Conservation (phyloP, 2,797 vertebrate species). For the Chelon auratus region DNA sequence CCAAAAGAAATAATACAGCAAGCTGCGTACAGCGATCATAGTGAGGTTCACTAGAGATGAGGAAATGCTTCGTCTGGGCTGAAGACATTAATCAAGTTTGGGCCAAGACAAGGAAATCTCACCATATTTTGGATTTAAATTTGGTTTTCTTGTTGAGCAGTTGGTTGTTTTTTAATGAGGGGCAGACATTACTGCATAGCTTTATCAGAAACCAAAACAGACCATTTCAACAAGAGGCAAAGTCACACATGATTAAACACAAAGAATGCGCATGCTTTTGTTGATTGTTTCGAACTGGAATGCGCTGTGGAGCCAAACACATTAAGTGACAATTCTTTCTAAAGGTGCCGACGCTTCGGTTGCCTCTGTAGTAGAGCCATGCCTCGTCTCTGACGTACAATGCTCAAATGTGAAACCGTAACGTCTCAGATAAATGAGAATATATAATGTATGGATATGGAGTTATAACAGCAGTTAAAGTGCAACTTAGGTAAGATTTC, state of each 20-base stretch:
- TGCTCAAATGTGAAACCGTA: not conserved
- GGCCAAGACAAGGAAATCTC: not conserved
- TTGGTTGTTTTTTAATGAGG: constrained; percentile 24
- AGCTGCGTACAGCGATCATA: not conserved
- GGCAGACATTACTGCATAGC: constrained; percentile 31
- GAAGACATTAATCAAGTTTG: constrained; percentile 12
- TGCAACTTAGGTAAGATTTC: not conserved
- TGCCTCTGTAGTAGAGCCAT: not conserved
- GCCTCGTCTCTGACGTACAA: not conserved
- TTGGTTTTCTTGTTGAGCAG: constrained; percentile 30
- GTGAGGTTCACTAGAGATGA: not conserved
- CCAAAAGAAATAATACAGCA: not conserved
- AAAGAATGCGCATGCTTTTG: constrained; percentile 33
- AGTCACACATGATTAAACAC: constrained; percentile 32
- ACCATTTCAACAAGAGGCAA: constrained; percentile 37
- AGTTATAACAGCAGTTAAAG: not conserved
- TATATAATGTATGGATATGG: too few species aligned
- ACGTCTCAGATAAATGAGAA: not conserved
- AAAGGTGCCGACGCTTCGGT: constrained; percentile 11
- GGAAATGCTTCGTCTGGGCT: constrained; percentile 24
- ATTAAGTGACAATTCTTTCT: not conserved
- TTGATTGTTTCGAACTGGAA: constrained; percentile 53
- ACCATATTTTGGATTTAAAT: constrained; percentile 31
- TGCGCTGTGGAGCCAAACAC: not conserved
- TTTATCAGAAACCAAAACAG: constrained; percentile 60